Percentiles rank a stretch among this genome's conserved stretches.
These are phyloP conservation scores for Macrosteles quadrilineatus DNA, from an alignment of 1,140 invertebrate genomes.

Conservation along the genomic window DNA sequence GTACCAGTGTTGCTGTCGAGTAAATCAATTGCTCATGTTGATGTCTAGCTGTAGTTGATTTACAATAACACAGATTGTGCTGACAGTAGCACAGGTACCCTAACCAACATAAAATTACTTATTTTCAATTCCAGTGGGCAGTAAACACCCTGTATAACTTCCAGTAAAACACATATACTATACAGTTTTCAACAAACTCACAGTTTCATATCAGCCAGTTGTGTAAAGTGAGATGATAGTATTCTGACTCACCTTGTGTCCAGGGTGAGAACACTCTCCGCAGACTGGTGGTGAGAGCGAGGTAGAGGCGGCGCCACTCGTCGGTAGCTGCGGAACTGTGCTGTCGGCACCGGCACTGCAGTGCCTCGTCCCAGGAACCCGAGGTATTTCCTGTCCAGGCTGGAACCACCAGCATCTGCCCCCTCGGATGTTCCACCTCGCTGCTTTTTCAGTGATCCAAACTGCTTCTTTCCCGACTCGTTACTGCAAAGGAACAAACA, in stretches of 20 bases:
- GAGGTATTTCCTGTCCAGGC: constrained; percentile 72
- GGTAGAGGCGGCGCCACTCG: constrained; percentile 54
- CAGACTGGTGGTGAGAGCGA: constrained; percentile 27
- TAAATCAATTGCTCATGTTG: no score
- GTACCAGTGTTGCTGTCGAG: no score
- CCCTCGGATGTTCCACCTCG: constrained; percentile 37
- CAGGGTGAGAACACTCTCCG: constrained; percentile 32
- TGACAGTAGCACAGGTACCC: no score
- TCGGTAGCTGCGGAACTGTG: constrained; percentile 74
- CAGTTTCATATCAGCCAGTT: no score
- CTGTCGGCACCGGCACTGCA: constrained; percentile 68
- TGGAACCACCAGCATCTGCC: constrained; percentile 51
- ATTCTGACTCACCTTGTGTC: constrained; percentile 31
- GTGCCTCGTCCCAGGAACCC: constrained; percentile 57
- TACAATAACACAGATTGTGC: no score
- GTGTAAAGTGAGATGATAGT: no score
- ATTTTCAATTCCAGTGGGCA: no score
- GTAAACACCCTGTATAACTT: no score
- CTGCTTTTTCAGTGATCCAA: constrained; percentile 68
- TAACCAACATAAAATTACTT: no score
- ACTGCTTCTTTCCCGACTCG: constrained; percentile 53
- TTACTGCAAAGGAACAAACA: constrained; percentile 29
- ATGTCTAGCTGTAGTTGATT: no score
- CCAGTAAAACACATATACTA: no score
- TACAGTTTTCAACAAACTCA: no score